Evolutionary conservation across 2,888 invertebrate species (phyloP).

Genomic region (Platycheirus rosarum): DNA sequence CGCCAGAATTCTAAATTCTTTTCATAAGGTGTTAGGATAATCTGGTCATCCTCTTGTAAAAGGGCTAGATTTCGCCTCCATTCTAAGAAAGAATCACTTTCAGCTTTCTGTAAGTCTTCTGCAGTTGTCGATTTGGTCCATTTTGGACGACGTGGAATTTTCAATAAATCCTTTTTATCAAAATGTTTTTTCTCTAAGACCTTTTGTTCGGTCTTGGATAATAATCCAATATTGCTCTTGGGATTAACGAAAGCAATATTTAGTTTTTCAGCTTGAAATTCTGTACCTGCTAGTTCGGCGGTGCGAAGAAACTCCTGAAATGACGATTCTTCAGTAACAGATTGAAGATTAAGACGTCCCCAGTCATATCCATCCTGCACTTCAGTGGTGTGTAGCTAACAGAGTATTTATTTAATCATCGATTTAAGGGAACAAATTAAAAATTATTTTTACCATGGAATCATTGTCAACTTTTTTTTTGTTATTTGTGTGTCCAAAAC

Average conservation of each 20-base stretch:
- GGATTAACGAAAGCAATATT: slow-evolving; percentile 91
- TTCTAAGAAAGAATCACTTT: slow-evolving; percentile 92
- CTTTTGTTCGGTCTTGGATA: slow-evolving; percentile 85
- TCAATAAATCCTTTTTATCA: slow-evolving; percentile 86
- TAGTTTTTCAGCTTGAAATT: slow-evolving; percentile 95
- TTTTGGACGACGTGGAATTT: slow-evolving; percentile 93
- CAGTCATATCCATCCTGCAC: slow-evolving; percentile 95
- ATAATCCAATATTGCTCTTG: slow-evolving; percentile 85
- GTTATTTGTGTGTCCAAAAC: slow-evolving; percentile 86
- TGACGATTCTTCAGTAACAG: slow-evolving; percentile 97
- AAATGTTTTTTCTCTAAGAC: slow-evolving; percentile 84
- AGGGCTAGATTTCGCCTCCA: slow-evolving; percentile 94
- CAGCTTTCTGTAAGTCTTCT: slow-evolving; percentile 90
- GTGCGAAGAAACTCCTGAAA: slow-evolving; percentile 98
- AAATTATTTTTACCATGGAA: slow-evolving; percentile 86
- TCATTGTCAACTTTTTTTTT: slow-evolving; percentile 87
- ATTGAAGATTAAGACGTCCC: slow-evolving; percentile 94
- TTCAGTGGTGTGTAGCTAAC: slow-evolving; percentile 92
- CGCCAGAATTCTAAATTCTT: slow-evolving; percentile 99
- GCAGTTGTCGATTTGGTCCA: slow-evolving; percentile 90
- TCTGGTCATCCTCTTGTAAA: slow-evolving; percentile 89
- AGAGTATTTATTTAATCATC: no score
- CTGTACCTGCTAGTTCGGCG: slow-evolving; percentile 96
- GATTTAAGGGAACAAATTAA: no score
- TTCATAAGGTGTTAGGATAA: slow-evolving; percentile 97